Percentiles rank a stretch among this genome's conserved stretches.
These are phyloP conservation scores for Siniperca chuatsi DNA, from an alignment of 2,113 vertebrate genomes.

Conservation along the genomic window DNA sequence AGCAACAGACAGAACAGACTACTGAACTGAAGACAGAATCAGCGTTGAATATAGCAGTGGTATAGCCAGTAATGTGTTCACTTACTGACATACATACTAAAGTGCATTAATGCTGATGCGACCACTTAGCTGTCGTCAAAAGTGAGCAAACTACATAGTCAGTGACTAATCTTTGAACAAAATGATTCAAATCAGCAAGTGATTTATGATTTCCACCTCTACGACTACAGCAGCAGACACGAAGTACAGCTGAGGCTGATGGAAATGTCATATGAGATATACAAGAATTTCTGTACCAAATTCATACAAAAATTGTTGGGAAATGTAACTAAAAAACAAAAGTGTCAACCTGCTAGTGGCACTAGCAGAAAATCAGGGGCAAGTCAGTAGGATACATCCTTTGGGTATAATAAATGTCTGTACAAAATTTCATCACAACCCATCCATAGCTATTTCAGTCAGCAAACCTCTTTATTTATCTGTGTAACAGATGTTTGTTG, in stretches of 20 bases:
- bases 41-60: too few species aligned
- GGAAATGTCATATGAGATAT: background rate
- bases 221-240: background rate
- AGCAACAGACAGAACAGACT: background rate
- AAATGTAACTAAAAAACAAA: background rate
- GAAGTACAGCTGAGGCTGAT: background rate
- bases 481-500: constrained; percentile 10
- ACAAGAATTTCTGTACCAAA: background rate
- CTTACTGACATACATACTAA: background rate
- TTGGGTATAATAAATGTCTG: background rate
- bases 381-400: background rate
- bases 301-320: too few species aligned
- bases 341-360: background rate
- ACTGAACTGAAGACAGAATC: too few species aligned
- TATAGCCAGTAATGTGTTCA: background rate
- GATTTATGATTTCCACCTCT: background rate
- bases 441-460: background rate
- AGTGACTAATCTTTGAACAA: too few species aligned
- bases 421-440: background rate
- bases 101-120: background rate
- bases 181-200: background rate
- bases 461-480: constrained; percentile 2
- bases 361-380: background rate
- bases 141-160: too few species aligned
- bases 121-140: too few species aligned